A percentile compares a stretch with the other conserved stretches of the same genome.
Evolutionary conservation across 2,888 invertebrate species (phyloP).

Genomic region (Cybosia mesomella): DNA sequence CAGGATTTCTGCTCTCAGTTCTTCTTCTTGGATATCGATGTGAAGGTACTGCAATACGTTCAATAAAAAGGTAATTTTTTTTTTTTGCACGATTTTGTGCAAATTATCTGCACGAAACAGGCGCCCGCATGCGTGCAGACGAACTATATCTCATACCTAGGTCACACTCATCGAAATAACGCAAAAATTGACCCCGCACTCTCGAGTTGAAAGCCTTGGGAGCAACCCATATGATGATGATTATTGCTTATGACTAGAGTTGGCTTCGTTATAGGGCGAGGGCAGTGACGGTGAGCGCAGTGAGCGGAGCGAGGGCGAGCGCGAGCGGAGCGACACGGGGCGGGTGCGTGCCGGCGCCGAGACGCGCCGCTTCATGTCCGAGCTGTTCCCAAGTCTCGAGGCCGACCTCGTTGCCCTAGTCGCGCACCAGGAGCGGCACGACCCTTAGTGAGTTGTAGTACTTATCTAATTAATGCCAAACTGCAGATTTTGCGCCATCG

Average conservation of each 20-base stretch:
- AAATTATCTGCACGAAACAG: too few relatives aligned
- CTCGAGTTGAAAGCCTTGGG: too few relatives aligned
- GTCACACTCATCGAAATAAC: too few relatives aligned
- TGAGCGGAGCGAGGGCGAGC: conserved; percentile 47
- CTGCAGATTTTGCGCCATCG: too few relatives aligned
- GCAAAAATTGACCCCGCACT: too few relatives aligned
- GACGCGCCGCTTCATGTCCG: conserved; percentile 94
- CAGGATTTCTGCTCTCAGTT: conserved; percentile 98
- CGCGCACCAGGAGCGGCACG: conserved; percentile 94
- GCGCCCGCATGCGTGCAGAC: too few relatives aligned
- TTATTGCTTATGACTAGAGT: background rate
- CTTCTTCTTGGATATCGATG: conserved; percentile 92
- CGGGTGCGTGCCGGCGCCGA: conserved; percentile 76
- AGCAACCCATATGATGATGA: too few relatives aligned
- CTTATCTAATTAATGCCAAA: too few relatives aligned
- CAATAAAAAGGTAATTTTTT: background rate
- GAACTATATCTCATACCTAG: too few relatives aligned
- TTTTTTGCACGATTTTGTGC: too few relatives aligned
- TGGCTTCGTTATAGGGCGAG: conserved; percentile 49
- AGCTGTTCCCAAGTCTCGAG: conserved; percentile 96
- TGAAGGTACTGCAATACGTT: conserved; percentile 57
- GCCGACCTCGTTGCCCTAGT: conserved; percentile 95
- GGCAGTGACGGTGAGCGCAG: conserved; percentile 51
- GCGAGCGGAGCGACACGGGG: conserved; percentile 33
- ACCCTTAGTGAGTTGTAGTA: conserved; percentile 92